Percentiles rank a stretch among this genome's conserved stretches.
Conservation (phyloP, 92 coral and sea anemone species). For the Palythoa grandiflora region DNA sequence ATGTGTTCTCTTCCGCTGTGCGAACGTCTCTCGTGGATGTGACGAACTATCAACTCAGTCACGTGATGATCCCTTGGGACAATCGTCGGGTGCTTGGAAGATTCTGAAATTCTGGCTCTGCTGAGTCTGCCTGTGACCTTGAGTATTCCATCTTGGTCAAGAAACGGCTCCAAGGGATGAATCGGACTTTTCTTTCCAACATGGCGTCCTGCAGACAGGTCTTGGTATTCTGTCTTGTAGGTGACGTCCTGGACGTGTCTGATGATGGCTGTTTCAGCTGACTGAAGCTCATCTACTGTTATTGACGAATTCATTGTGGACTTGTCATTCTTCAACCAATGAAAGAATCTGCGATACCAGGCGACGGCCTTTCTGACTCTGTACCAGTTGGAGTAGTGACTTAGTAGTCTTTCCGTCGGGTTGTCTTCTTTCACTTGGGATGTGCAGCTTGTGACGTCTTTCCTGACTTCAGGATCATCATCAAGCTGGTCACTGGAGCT, state of each 20-base stretch:
- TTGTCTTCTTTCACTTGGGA: slow-evolving; percentile 15
- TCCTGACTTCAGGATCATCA: slow-evolving; percentile 18
- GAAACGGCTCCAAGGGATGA: slow-evolving; percentile 10
- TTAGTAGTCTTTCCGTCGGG: slow-evolving; percentile 6
- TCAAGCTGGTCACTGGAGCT: not conserved
- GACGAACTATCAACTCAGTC: slow-evolving; percentile 20
- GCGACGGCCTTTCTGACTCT: slow-evolving; percentile 31
- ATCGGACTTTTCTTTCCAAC: slow-evolving; percentile 5
- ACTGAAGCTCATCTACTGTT: slow-evolving; percentile 16
- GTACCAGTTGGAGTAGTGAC: slow-evolving; percentile 30
- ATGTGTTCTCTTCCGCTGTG: slow-evolving; percentile 21
- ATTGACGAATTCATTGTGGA: slow-evolving; percentile 17
- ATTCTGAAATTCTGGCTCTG: not conserved
- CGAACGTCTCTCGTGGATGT: not conserved
- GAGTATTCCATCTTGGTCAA: slow-evolving; percentile 17
- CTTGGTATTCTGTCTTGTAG: not conserved
- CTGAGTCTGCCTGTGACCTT: slow-evolving; percentile 1
- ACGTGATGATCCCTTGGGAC: slow-evolving; percentile 38
- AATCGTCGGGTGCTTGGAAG: slow-evolving; percentile 10
- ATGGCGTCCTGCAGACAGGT: slow-evolving; percentile 6
- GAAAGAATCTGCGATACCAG: slow-evolving; percentile 16
- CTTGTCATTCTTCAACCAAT: slow-evolving; percentile 26
- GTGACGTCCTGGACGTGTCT: slow-evolving; percentile 10
- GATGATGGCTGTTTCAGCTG: slow-evolving; percentile 3
- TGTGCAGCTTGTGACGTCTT: slow-evolving; percentile 19